Conservation (phyloP, 53 echinoderm and acorn worm species). For the Holothuria scabra region DNA sequence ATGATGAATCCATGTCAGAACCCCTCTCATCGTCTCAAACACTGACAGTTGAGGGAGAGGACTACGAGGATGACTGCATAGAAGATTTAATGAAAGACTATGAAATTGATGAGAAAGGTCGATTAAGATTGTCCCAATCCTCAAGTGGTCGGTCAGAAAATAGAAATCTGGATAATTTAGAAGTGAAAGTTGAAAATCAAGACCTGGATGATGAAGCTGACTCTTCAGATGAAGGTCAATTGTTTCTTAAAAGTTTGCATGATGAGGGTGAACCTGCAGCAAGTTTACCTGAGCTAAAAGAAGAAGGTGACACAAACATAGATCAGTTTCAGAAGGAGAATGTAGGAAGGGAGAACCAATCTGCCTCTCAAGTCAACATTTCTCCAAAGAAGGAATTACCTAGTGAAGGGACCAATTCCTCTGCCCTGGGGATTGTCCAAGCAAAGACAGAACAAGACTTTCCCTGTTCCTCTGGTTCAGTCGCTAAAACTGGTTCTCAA, state of each 20-base stretch:
- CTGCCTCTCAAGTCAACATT: not conserved
- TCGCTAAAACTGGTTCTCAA: not conserved
- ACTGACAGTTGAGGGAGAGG: not conserved
- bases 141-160: not conserved
- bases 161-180: not conserved
- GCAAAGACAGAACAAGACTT: not conserved
- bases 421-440: not conserved
- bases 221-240: not conserved
- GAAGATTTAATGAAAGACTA: not conserved
- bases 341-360: not conserved
- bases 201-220: not conserved
- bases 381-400: not conserved
- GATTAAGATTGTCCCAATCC: not conserved
- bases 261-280: not conserved
- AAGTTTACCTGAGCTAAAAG: not conserved
- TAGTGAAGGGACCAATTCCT: not conserved
- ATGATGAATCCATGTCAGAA: not conserved
- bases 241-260: not conserved
- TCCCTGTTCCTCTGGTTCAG: not conserved
- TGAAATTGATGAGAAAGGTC: conserved; percentile 3
- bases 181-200: not conserved
- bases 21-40: not conserved
- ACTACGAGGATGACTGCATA: not conserved
- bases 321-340: not conserved
- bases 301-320: not conserved